Conservation (phyloP, 2,888 invertebrate species). For the Cataglyphis altisquamis region DNA sequence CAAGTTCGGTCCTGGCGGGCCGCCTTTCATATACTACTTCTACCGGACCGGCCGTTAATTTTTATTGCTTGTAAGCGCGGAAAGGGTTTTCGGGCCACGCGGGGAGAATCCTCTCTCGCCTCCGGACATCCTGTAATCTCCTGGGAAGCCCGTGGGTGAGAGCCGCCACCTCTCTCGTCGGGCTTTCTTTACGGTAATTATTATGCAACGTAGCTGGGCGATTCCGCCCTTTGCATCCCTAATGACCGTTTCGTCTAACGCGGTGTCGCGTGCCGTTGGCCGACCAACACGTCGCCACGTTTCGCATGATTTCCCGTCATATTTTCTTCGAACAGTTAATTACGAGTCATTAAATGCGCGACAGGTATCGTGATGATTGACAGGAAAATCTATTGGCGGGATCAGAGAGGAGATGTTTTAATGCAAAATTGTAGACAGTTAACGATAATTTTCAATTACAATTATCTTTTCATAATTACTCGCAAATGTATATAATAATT, state of each 20-base stretch:
- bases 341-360: slow-evolving; percentile 64
- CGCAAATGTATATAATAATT: background rate
- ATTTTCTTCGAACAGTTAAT: slow-evolving; percentile 67
- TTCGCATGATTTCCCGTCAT: slow-evolving; percentile 63
- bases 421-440: background rate
- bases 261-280: slow-evolving; percentile 79
- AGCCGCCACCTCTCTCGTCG: slow-evolving; percentile 54
- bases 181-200: slow-evolving; percentile 77
- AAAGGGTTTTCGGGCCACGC: slow-evolving; percentile 65
- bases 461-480: background rate
- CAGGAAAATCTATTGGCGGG: background rate
- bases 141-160: slow-evolving; percentile 64
- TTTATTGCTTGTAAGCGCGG: slow-evolving; percentile 73
- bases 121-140: slow-evolving; percentile 84
- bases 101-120: slow-evolving; percentile 73
- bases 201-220: slow-evolving; percentile 76
- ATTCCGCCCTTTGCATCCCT: slow-evolving; percentile 78
- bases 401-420: background rate
- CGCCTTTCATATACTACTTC: slow-evolving; percentile 77
- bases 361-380: slow-evolving; percentile 42
- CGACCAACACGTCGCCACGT: slow-evolving; percentile 65
- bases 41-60: slow-evolving; percentile 70
- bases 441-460: background rate
- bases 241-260: slow-evolving; percentile 75
- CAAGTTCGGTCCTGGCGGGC: slow-evolving; percentile 63